phyloP scores from a whole-genome alignment of 2,888 invertebrate genomes.

The Rhingia campestris region DNA sequence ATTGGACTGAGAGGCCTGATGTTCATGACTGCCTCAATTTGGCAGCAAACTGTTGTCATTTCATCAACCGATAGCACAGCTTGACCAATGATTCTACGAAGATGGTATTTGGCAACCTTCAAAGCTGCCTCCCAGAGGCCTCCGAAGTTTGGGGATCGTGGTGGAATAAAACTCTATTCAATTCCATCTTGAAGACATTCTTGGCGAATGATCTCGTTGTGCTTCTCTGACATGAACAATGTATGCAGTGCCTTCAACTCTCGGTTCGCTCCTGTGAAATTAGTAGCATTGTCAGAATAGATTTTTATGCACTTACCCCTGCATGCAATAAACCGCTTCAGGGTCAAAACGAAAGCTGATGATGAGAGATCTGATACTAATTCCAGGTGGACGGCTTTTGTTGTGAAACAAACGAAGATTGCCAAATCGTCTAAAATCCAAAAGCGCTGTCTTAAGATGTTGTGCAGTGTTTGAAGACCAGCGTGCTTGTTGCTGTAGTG shows the following conservation, averaged over 20 bases:
- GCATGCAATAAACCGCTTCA: no score
- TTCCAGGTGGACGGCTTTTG: slow-evolving; percentile 32
- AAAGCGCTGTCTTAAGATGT: slow-evolving; percentile 21
- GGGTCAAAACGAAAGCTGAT: no score
- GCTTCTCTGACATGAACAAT: slow-evolving; percentile 20
- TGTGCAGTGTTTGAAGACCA: slow-evolving; percentile 19
- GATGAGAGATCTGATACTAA: no score
- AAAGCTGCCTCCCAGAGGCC: no score
- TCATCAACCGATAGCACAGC: slow-evolving; percentile 6
- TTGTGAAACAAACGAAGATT: slow-evolving; percentile 34
- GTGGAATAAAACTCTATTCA: slow-evolving; percentile 24
- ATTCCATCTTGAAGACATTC: slow-evolving; percentile 9
- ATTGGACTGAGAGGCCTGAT: no score
- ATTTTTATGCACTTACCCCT: no score
- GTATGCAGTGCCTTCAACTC: slow-evolving; percentile 15
- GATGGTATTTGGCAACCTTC: slow-evolving; percentile 20
- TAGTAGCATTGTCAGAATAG: no score
- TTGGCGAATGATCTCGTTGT: neutral
- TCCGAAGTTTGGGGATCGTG: slow-evolving; percentile 1
- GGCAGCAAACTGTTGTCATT: slow-evolving; percentile 14
- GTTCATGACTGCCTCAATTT: no score
- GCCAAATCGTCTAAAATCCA: slow-evolving; percentile 25
- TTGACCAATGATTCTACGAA: slow-evolving; percentile 16
- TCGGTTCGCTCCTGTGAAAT: no score
- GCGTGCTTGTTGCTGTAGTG: slow-evolving; percentile 2